A percentile compares a stretch with the other conserved stretches of the same genome.
These are phyloP conservation scores for Neotragus pygmaeus DNA, from an alignment of 2,113 vertebrate genomes.

Conservation along the genomic window DNA sequence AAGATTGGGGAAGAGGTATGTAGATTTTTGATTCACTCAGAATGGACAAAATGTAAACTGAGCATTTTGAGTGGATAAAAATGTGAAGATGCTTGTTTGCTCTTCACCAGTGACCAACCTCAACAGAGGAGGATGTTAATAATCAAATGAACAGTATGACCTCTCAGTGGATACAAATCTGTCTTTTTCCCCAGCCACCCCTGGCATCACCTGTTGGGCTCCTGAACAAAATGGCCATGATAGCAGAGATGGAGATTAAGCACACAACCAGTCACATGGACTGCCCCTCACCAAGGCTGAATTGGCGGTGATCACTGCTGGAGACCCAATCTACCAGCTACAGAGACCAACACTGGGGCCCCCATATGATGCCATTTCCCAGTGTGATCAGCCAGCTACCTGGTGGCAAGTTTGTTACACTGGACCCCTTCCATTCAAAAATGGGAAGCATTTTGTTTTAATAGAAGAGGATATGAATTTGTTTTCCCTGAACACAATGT, in stretches of 20 bases:
- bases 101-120: not conserved
- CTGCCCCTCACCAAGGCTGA: not conserved
- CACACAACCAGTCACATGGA: not conserved
- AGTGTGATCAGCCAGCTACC: not conserved
- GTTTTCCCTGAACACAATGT: not conserved
- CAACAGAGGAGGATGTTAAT: not conserved
- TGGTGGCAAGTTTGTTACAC: not conserved
- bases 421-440: not conserved
- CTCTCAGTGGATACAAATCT: not conserved
- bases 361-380: not conserved
- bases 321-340: not conserved
- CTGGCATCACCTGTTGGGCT: not conserved
- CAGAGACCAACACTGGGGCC: not conserved
- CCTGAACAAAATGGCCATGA: not conserved
- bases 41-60: not conserved
- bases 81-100: not conserved
- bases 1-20: not conserved
- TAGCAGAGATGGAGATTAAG: not conserved
- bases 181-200: accelerated
- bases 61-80: not conserved
- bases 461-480: not conserved
- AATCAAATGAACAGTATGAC: not conserved
- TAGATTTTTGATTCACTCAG: not conserved
- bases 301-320: not conserved
- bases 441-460: not conserved